A percentile compares a stretch with the other conserved stretches of the same genome.
Conservation (phyloP, 1,140 invertebrate species). For the Zaprionus camerounensis region DNA sequence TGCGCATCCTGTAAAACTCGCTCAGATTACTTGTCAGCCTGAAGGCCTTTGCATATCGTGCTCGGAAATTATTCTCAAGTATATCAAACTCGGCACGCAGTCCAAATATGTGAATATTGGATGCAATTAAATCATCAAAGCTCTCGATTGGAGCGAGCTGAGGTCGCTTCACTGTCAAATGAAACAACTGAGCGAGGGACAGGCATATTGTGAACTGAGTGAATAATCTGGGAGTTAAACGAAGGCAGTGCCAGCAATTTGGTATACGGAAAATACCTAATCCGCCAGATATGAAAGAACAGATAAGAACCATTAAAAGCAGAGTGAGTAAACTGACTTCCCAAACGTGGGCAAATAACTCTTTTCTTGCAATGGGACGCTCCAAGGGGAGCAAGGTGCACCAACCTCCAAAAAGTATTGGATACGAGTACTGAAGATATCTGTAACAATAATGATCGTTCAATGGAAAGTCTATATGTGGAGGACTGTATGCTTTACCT, state of each 20-base stretch:
- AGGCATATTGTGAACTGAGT: constrained; percentile 18
- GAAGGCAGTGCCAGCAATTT: not conserved
- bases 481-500: not conserved
- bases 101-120: constrained; percentile 52
- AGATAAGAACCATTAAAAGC: constrained; percentile 6
- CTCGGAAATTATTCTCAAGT: constrained; percentile 42
- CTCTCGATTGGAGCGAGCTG: constrained; percentile 27
- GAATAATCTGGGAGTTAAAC: not conserved
- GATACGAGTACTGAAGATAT: constrained; percentile 48
- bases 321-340: not conserved
- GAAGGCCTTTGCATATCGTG: constrained; percentile 57
- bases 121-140: constrained; percentile 50
- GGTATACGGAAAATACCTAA: constrained; percentile 1
- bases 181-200: constrained; percentile 47
- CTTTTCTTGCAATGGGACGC: not conserved
- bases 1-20: constrained; percentile 39
- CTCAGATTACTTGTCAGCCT: constrained; percentile 34
- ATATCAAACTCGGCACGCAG: constrained; percentile 49
- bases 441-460: not conserved
- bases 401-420: constrained; percentile 37
- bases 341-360: constrained; percentile 31
- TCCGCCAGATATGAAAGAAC: not conserved
- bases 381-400: constrained; percentile 63
- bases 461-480: not conserved
- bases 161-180: constrained; percentile 39